These are phyloP conservation scores for Epizoanthus fatuus DNA, from an alignment of 92 coral and sea anemone species.

Conservation along the genomic window DNA sequence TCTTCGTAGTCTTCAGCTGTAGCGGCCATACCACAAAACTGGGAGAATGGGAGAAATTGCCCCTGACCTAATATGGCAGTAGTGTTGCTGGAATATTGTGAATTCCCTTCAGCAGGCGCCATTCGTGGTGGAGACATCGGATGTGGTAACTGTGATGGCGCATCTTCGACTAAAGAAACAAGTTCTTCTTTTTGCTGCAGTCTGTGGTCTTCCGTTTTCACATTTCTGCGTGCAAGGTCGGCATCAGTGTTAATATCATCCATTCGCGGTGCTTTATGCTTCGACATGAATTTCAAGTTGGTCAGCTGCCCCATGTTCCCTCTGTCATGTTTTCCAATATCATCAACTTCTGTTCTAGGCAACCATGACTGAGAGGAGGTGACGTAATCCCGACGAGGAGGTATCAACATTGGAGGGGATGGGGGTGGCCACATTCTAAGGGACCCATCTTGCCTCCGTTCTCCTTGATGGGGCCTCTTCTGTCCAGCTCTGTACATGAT, in stretches of 20 bases:
- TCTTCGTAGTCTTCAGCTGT: slow-evolving; percentile 74
- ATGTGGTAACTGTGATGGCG: background rate
- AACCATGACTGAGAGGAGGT: background rate
- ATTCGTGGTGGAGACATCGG: background rate
- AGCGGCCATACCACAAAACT: background rate
- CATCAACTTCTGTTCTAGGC: slow-evolving; percentile 1
- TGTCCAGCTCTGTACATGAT: slow-evolving; percentile 44
- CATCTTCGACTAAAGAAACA: background rate
- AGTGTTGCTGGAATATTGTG: background rate
- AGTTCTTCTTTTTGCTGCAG: background rate
- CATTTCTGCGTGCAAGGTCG: background rate
- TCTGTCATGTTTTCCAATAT: background rate
- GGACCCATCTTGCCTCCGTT: slow-evolving; percentile 26
- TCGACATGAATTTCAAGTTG: background rate
- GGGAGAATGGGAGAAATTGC: slow-evolving; percentile 17
- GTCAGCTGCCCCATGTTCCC: background rate
- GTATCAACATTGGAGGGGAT: slow-evolving; percentile 81
- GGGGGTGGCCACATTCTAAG: slow-evolving; percentile 94
- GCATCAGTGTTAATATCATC: background rate
- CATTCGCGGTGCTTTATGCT: background rate
- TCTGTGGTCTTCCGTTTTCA: too few species aligned
- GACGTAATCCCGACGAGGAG: slow-evolving; percentile 2
- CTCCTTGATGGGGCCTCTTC: slow-evolving; percentile 19
- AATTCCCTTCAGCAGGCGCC: background rate
- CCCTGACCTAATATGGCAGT: background rate